Percentiles rank a stretch among this genome's conserved stretches.
These are phyloP conservation scores for Ptilonorhynchus violaceus DNA, from an alignment of 2,113 vertebrate species.

Conservation along the genomic window DNA sequence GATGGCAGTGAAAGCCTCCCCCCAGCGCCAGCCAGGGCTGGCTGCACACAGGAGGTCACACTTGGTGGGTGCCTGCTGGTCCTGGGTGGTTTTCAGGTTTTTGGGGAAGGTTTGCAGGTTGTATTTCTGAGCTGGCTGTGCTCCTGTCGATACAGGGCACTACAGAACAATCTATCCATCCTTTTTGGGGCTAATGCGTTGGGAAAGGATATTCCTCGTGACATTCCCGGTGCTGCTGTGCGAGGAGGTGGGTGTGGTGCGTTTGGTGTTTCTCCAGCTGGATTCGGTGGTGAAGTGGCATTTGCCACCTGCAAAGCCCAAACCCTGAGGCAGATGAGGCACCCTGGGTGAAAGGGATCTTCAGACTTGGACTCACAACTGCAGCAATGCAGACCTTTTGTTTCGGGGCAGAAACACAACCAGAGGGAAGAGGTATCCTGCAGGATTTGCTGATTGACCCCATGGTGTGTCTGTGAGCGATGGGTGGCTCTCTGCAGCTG, in stretches of 20 bases:
- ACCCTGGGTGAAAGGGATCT: not conserved
- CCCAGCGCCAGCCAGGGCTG: not conserved
- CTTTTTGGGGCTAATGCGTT: rapidly evolving
- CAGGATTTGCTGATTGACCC: not conserved
- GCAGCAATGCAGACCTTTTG: too few relatives aligned
- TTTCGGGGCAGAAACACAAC: not conserved
- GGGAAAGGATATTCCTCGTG: not conserved
- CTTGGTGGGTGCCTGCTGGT: not conserved
- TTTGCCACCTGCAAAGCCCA: not conserved
- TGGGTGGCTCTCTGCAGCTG: not conserved
- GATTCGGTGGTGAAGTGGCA: rapidly evolving
- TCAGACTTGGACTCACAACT: not conserved
- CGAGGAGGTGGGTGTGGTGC: not conserved
- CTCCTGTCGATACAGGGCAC: rapidly evolving
- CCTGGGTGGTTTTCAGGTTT: not conserved
- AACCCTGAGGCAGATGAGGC: not conserved
- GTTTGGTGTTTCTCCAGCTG: not conserved
- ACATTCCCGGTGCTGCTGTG: too few relatives aligned
- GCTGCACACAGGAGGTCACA: not conserved
- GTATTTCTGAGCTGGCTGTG: not conserved
- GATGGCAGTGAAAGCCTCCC: not conserved
- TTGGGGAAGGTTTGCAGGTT: not conserved
- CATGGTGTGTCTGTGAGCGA: rapidly evolving
- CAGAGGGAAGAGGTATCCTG: not conserved
- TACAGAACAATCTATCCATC: rapidly evolving